These are phyloP conservation scores for Enteromius afrohamiltoni DNA, from an alignment of 2,797 vertebrate genomes.

Conservation along the genomic window DNA sequence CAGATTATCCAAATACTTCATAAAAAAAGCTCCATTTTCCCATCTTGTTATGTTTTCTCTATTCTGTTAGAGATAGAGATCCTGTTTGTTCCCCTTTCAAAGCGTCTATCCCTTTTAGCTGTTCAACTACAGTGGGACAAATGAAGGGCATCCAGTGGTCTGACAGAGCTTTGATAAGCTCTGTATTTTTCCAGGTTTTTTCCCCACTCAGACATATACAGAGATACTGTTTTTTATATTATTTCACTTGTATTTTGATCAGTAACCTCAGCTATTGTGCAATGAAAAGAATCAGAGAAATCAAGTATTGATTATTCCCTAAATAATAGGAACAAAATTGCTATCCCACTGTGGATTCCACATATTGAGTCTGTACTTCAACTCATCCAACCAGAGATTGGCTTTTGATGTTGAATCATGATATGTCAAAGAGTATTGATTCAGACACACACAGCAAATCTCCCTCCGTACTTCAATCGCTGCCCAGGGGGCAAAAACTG, in stretches of 20 bases:
- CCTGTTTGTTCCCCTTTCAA: constrained; percentile 62
- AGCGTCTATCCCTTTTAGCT: constrained; percentile 49
- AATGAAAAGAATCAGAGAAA: constrained; percentile 2
- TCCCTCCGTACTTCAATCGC: constrained; percentile 15
- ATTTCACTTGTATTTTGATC: background rate
- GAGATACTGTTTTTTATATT: constrained; percentile 9
- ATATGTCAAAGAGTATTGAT: constrained; percentile 46
- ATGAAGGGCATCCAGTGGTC: constrained; percentile 54
- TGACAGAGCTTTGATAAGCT: constrained; percentile 58
- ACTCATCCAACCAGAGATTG: constrained; percentile 30
- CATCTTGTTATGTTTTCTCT: constrained; percentile 36
- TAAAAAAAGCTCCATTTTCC: constrained; percentile 19
- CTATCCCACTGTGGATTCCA: background rate
- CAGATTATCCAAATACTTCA: background rate
- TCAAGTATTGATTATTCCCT: constrained; percentile 11
- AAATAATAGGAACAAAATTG: constrained; percentile 18
- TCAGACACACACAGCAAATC: constrained; percentile 37
- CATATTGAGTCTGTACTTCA: constrained; percentile 31
- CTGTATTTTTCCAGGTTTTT: background rate
- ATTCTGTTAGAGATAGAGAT: constrained; percentile 47
- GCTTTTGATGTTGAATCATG: constrained; percentile 41
- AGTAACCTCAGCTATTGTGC: background rate
- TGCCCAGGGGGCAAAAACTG: constrained; percentile 39
- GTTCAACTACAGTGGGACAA: constrained; percentile 48
- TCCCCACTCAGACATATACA: constrained; percentile 1